Evolutionary conservation across 2,888 invertebrate genomes (phyloP).

Genomic region (Dasypogon diadema): DNA sequence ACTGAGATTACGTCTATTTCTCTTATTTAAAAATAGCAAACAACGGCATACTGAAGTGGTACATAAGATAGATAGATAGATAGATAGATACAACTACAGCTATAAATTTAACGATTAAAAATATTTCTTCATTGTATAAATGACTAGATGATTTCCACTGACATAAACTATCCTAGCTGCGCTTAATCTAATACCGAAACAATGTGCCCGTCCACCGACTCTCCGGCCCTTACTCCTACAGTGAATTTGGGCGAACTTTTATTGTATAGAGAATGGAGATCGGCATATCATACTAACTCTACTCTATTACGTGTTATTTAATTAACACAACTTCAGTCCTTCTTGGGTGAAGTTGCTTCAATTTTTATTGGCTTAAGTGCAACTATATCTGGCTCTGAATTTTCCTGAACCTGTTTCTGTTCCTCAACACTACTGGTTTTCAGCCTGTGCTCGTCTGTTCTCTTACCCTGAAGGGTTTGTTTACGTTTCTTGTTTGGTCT

Average conservation of each 20-base stretch:
- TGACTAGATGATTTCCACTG: slow-evolving; percentile 44
- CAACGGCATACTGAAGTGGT: background rate
- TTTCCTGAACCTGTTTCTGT: background rate
- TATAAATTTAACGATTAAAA: slow-evolving; percentile 11
- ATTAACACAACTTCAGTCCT: background rate
- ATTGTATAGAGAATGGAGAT: background rate
- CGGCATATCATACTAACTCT: background rate
- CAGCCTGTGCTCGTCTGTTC: background rate
- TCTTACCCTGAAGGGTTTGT: slow-evolving; percentile 39
- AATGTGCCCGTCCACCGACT: too few relatives aligned
- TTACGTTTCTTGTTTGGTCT: slow-evolving; percentile 51
- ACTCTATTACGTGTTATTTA: background rate
- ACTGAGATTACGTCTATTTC: too few relatives aligned
- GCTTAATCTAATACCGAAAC: background rate
- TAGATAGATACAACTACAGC: background rate
- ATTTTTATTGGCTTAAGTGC: slow-evolving; percentile 48
- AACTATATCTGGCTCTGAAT: slow-evolving; percentile 4
- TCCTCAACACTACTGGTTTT: slow-evolving; percentile 8
- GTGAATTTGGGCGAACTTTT: background rate
- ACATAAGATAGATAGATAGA: too few relatives aligned
- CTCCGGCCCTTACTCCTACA: too few relatives aligned
- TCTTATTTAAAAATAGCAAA: background rate
- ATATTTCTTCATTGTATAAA: slow-evolving; percentile 36
- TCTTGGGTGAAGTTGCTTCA: slow-evolving; percentile 44
- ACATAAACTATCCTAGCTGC: slow-evolving; percentile 12